Percentiles rank a stretch among this genome's conserved stretches.
Evolutionary conservation across 2,888 invertebrate genomes (phyloP).

Genomic region (Phengaris arion): DNA sequence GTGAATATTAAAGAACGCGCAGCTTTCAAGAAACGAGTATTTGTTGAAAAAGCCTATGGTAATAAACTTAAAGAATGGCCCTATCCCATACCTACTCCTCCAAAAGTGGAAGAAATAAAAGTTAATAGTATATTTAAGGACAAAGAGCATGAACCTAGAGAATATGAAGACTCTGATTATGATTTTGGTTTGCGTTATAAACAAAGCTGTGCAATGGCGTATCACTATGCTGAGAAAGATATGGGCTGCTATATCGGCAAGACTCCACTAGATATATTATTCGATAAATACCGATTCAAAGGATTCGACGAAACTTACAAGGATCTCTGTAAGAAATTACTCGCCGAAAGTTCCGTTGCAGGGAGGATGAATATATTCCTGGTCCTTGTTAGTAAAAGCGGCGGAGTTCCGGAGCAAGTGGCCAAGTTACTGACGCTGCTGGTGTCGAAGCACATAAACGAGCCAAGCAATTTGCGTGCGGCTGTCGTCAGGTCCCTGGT

Average conservation of each 20-base stretch:
- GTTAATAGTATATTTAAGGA: slow-evolving; percentile 45
- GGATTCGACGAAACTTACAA: slow-evolving; percentile 53
- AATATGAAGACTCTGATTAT: slow-evolving; percentile 28
- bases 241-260: slow-evolving; percentile 16
- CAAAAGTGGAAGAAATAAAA: slow-evolving; percentile 36
- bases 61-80: slow-evolving; percentile 47
- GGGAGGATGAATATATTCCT: slow-evolving; percentile 58
- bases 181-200: no score
- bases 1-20: slow-evolving; percentile 45
- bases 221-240: background rate
- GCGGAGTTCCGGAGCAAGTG: slow-evolving; percentile 49
- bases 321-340: slow-evolving; percentile 51
- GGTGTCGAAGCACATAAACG: slow-evolving; percentile 49
- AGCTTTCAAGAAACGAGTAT: slow-evolving; percentile 51
- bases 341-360: slow-evolving; percentile 48
- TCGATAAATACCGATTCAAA: slow-evolving; percentile 54
- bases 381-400: slow-evolving; percentile 62
- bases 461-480: slow-evolving; percentile 56
- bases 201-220: background rate
- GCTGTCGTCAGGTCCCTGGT: slow-evolving; percentile 60
- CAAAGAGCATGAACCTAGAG: slow-evolving; percentile 35
- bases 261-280: slow-evolving; percentile 52
- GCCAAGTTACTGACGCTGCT: slow-evolving; percentile 50
- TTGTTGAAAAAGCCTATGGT: slow-evolving; percentile 50
- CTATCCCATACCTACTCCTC: slow-evolving; percentile 42